These are phyloP conservation scores for Cirrhinus molitorella DNA, from an alignment of 2,797 vertebrate species.

Conservation along the genomic window DNA sequence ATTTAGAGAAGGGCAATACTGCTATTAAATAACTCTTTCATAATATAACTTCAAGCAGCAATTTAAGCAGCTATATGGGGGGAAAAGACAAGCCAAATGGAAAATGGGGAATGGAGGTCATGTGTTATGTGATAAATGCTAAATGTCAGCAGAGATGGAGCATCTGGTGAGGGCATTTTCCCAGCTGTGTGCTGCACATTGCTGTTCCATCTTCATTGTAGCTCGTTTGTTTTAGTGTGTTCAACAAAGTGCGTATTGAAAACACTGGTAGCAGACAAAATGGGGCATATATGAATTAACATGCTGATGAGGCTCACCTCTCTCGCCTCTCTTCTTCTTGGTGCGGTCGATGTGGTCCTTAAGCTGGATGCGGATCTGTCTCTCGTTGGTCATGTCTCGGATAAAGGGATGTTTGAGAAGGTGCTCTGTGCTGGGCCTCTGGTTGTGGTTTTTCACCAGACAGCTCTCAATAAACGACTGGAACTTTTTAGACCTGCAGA, in stretches of 20 bases:
- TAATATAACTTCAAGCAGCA: conserved; percentile 6
- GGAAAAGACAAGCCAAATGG: background rate
- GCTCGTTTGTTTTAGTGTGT: background rate
- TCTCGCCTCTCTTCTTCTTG: conserved; percentile 91
- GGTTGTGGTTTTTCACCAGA: conserved; percentile 91
- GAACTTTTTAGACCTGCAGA: conserved; percentile 93
- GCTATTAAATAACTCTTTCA: background rate
- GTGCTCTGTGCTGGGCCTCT: conserved; percentile 90
- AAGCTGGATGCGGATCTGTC: conserved; percentile 94
- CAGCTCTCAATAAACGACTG: conserved; percentile 95
- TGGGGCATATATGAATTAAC: conserved; percentile 9
- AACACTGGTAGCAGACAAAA: background rate
- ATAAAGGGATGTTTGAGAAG: conserved; percentile 94
- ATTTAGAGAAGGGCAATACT: background rate
- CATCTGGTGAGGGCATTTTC: background rate
- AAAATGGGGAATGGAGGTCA: conserved; percentile 13
- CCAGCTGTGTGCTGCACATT: background rate
- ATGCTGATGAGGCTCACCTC: conserved; percentile 70
- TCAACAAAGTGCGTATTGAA: background rate
- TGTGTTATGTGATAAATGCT: conserved; percentile 8
- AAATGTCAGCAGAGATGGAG: conserved; percentile 26
- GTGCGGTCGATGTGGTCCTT: conserved; percentile 96
- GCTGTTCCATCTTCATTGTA: background rate
- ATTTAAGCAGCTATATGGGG: background rate
- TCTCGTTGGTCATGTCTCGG: conserved; percentile 89